These are phyloP conservation scores for Reticulitermes speratus DNA, from an alignment of 1,140 invertebrate species.

Conservation along the genomic window DNA sequence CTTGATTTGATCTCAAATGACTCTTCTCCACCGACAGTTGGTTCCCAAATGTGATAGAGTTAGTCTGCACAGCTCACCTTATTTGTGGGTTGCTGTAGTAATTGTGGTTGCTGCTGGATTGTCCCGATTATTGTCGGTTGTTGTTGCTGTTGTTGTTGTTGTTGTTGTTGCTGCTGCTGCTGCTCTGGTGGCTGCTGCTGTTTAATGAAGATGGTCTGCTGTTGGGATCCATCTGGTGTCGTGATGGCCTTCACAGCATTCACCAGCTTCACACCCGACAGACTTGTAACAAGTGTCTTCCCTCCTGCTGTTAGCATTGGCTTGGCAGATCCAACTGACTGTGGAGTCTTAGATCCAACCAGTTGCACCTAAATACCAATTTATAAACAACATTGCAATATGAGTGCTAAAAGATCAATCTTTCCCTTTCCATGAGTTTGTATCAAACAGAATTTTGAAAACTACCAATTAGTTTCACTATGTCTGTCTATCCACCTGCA, in stretches of 20 bases:
- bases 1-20: too few species aligned
- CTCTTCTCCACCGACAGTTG: too few species aligned
- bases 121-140: background rate
- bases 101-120: background rate
- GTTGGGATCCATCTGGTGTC: background rate
- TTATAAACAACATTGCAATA: background rate
- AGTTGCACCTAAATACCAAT: slow-evolving; percentile 22
- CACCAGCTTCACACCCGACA: slow-evolving; percentile 33
- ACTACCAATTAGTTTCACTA: too few species aligned
- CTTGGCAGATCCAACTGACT: background rate
- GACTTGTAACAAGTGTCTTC: slow-evolving; percentile 23
- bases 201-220: slow-evolving; percentile 32
- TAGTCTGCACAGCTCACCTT: background rate
- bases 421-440: too few species aligned
- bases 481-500: too few species aligned
- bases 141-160: background rate
- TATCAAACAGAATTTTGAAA: too few species aligned
- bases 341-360: slow-evolving; percentile 32
- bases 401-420: too few species aligned
- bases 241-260: slow-evolving; percentile 24
- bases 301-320: slow-evolving; percentile 24
- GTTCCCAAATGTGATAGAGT: too few species aligned
- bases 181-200: background rate
- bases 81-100: background rate
- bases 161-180: background rate